Base-by-base conservation (phyloP, 2,888 invertebrate genomes). In the Drosophila pegasa region DNA sequence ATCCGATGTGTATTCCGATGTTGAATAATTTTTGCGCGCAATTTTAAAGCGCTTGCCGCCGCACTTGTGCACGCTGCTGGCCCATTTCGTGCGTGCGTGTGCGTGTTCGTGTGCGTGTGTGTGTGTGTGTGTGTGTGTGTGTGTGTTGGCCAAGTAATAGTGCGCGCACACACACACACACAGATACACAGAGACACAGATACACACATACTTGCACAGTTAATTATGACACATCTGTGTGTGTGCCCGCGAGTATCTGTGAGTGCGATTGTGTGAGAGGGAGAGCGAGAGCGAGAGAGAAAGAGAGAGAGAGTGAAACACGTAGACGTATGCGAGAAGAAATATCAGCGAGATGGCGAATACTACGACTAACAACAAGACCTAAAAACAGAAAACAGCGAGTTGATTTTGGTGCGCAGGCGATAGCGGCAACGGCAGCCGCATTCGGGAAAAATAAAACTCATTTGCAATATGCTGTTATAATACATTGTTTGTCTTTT, bases 61-160 rank as follows among this genome's bases (percentile, higher is more conserved):
- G 58, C 48, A 77, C 73, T 72, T 72, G 67, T 71, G 59, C 61
- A 77, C 62, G 73, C 59, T 71, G 62, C 57, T 77, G 59, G 54
- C 72, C 76, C 67, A 68, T 63, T 78, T 63, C 54, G 45, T 77
- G 78, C 61, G 59, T 67, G 72, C 77, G 67, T 77, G 70, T 64
- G n/a, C n/a, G n/a, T n/a, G n/a, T n/a, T n/a, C n/a, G n/a, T n/a
- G n/a, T n/a, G n/a, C n/a, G n/a, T n/a, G n/a, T n/a, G n/a, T n/a
- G n/a, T n/a, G n/a, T n/a, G n/a, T n/a, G n/a, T n/a, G n/a, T n/a
- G 45, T 77, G 78, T 58, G 59, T 67, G 72, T 73, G 67, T 77
- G 70, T 70, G 64, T 75, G 73, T 68, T 75, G 73, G 75, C 74
- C 60, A 75, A 72, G 62, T 67, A 75, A 72, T 64, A 64, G 60